These are phyloP conservation scores for Augiades crinisus DNA, from an alignment of 2,888 invertebrate species.

Conservation along the genomic window DNA sequence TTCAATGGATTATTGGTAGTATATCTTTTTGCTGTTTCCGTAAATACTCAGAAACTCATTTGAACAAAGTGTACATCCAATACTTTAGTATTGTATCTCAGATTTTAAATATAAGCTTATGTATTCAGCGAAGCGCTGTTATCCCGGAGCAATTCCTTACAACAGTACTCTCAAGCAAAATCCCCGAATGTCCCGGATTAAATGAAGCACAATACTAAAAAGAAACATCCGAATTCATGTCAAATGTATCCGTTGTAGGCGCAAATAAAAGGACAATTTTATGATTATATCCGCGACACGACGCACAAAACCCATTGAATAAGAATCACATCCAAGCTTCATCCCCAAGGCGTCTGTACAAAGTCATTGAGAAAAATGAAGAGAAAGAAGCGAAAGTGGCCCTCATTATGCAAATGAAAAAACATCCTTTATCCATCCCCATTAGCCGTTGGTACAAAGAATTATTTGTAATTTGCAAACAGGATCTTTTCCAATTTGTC, in stretches of 20 bases:
- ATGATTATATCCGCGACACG: slow-evolving; percentile 44
- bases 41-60: too few species aligned
- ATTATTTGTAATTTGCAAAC: slow-evolving; percentile 67
- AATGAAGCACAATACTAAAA: slow-evolving; percentile 12
- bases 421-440: slow-evolving; percentile 63
- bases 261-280: slow-evolving; percentile 32
- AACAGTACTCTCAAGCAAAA: not conserved
- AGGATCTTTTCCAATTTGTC: slow-evolving; percentile 64
- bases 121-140: not conserved
- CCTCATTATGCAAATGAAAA: slow-evolving; percentile 64
- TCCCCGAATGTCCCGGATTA: slow-evolving; percentile 6
- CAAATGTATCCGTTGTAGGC: slow-evolving; percentile 12
- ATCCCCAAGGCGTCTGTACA: slow-evolving; percentile 36
- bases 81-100: too few species aligned
- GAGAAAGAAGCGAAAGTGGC: slow-evolving; percentile 48
- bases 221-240: slow-evolving; percentile 17
- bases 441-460: slow-evolving; percentile 57
- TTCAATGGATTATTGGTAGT: too few species aligned
- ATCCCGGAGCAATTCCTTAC: not conserved
- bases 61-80: too few species aligned
- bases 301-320: slow-evolving; percentile 45
- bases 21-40: too few species aligned
- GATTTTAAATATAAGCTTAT: too few species aligned
- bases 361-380: slow-evolving; percentile 56
- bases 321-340: slow-evolving; percentile 42